Percentiles rank a stretch among this genome's conserved stretches.
Conservation (phyloP, 1,140 invertebrate species). For the Metaphire vulgaris region DNA sequence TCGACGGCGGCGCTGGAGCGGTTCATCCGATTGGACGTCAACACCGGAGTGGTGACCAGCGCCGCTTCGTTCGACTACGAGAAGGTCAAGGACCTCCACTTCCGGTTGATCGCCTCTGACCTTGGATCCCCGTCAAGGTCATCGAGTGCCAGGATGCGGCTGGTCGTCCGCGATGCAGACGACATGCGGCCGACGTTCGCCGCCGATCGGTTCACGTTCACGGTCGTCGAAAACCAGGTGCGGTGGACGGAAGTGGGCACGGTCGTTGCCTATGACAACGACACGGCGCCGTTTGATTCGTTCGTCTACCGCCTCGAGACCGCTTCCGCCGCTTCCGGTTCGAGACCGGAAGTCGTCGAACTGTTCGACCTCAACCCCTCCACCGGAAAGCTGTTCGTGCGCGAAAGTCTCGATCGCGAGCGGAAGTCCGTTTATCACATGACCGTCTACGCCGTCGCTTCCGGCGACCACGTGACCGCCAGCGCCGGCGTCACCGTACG, state of each 20-base stretch:
- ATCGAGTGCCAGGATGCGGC: slow-evolving; percentile 4
- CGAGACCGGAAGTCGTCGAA: neutral
- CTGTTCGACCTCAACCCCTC: slow-evolving; percentile 21
- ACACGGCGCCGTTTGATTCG: neutral
- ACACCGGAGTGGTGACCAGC: slow-evolving; percentile 19
- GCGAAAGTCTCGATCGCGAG: slow-evolving; percentile 23
- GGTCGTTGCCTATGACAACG: neutral
- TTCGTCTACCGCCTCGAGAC: neutral
- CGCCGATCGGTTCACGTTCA: slow-evolving; percentile 18
- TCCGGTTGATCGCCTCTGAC: slow-evolving; percentile 22
- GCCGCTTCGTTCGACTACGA: slow-evolving; percentile 26
- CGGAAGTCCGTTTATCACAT: slow-evolving; percentile 2
- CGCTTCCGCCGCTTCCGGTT: too few species aligned
- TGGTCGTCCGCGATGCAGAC: slow-evolving; percentile 23
- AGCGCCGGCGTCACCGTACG: slow-evolving; percentile 18
- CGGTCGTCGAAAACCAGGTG: slow-evolving; percentile 21
- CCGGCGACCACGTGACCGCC: slow-evolving; percentile 51
- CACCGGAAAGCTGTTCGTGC: neutral
- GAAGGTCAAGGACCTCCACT: slow-evolving; percentile 21
- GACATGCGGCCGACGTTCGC: slow-evolving; percentile 24
- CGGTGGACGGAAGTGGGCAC: neutral
- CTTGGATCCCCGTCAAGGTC: neutral
- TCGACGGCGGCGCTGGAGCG: neutral
- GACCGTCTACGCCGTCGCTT: slow-evolving; percentile 7
- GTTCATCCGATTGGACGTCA: slow-evolving; percentile 13